Conservation (phyloP, 2,113 vertebrate genomes). For the Hippocampus comes region DNA sequence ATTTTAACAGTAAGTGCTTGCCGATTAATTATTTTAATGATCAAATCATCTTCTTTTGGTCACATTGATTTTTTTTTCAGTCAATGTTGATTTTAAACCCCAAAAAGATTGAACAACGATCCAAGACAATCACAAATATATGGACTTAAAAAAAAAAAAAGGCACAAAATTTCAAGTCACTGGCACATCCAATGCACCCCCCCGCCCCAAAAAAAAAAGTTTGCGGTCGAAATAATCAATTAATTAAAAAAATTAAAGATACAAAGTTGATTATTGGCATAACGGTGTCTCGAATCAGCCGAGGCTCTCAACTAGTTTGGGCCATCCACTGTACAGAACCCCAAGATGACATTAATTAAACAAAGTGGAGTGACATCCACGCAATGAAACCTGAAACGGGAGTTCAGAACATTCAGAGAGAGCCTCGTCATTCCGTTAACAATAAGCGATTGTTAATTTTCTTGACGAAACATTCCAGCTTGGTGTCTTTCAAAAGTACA, state of each 20-base stretch:
- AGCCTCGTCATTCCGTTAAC: background rate
- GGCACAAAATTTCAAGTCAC: constrained; percentile 25
- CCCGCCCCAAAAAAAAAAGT: background rate
- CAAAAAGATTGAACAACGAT: background rate
- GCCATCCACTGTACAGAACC: background rate
- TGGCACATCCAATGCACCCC: constrained; percentile 8
- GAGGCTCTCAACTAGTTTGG: background rate
- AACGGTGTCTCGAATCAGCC: background rate
- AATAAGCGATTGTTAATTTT: background rate
- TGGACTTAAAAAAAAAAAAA: background rate
- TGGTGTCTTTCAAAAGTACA: background rate
- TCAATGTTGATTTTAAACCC: background rate
- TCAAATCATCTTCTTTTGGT: no score
- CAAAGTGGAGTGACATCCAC: background rate
- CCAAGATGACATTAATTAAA: background rate
- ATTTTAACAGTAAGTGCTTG: no score
- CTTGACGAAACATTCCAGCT: background rate
- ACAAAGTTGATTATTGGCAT: background rate
- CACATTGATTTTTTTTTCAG: no score
- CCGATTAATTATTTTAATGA: no score
- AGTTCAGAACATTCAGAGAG: background rate
- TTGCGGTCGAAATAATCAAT: background rate
- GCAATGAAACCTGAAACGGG: background rate
- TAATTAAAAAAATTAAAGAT: constrained; percentile 2
- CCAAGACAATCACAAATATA: background rate